Percentiles rank a stretch among this genome's conserved stretches.
Conservation (phyloP, 2,113 vertebrate species). For the Ovibos moschatus region DNA sequence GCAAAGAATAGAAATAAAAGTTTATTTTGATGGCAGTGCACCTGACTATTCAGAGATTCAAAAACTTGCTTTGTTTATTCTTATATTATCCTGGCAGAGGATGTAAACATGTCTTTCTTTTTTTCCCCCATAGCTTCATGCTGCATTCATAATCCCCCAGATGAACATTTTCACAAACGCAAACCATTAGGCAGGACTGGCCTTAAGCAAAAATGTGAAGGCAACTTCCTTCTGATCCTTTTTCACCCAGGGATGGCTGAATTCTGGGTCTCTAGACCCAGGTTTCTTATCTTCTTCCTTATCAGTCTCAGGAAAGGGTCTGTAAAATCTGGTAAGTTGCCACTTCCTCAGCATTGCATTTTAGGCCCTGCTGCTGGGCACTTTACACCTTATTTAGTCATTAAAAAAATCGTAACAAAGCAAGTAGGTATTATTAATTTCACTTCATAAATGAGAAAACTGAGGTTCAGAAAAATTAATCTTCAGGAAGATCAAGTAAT, state of each 20-base stretch:
- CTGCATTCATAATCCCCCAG: background rate
- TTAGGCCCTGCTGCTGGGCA: background rate
- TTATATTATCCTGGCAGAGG: background rate
- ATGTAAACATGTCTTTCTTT: background rate
- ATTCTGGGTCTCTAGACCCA: background rate
- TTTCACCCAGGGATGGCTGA: background rate
- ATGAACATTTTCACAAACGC: conserved; percentile 41
- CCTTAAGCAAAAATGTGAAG: background rate
- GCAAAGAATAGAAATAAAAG: conserved; percentile 44
- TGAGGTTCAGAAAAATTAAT: background rate
- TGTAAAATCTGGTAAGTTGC: background rate
- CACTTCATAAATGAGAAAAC: background rate
- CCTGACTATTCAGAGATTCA: conserved; percentile 46
- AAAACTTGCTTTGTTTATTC: conserved; percentile 48
- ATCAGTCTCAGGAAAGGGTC: background rate
- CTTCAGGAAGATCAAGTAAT: conserved; percentile 6
- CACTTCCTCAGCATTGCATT: background rate
- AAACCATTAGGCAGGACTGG: background rate
- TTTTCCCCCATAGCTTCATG: background rate
- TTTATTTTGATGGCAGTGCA: conserved; percentile 51
- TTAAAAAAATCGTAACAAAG: background rate
- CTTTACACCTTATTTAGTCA: background rate
- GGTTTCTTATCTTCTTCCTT: background rate
- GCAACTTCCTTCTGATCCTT: background rate
- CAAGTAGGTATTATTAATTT: background rate